phyloP scores from a whole-genome alignment of 2,888 invertebrate genomes.

The Eutolmus rufibarbis region DNA sequence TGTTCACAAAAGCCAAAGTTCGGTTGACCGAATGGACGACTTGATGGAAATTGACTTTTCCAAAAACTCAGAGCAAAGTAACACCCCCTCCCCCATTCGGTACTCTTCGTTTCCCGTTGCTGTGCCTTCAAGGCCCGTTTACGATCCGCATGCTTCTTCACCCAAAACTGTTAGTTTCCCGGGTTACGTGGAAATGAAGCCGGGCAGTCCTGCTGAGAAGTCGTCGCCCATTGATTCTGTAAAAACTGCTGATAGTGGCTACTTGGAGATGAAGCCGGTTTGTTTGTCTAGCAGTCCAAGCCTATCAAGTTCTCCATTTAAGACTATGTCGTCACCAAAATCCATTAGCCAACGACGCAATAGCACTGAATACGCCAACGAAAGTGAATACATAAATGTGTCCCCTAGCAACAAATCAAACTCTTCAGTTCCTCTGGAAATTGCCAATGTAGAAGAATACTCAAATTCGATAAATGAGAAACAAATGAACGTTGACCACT shows the following conservation, averaged over 20 bases:
- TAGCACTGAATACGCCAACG: not conserved
- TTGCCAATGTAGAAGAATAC: not conserved
- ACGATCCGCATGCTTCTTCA: conserved; percentile 19
- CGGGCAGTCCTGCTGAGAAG: conserved; percentile 55
- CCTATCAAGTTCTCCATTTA: conserved; percentile 50
- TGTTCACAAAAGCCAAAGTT: conserved; percentile 63
- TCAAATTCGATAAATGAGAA: conserved; percentile 49
- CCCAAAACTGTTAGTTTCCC: conserved; percentile 47
- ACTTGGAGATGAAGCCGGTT: conserved; percentile 63
- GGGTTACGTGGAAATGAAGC: conserved; percentile 72
- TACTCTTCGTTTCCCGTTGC: conserved; percentile 47
- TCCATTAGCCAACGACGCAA: not conserved
- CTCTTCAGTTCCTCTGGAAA: conserved; percentile 40
- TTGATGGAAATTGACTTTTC: conserved; percentile 84
- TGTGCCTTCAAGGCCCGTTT: conserved; percentile 44
- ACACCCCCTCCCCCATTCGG: conserved; percentile 41
- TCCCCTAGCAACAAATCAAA: conserved; percentile 47
- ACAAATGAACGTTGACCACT: conserved; percentile 53
- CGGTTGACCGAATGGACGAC: conserved; percentile 74
- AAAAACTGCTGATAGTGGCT: conserved; percentile 52
- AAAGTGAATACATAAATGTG: conserved; percentile 47
- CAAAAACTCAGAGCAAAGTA: conserved; percentile 53
- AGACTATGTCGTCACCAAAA: conserved; percentile 43
- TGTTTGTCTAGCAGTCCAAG: conserved; percentile 50
- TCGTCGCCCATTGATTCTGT: conserved; percentile 26